Evolutionary conservation across 64 coral and sea anemone genomes (phyloP), one percentile per base, ranked within the genome.

Genomic region (Trachythela sp.): DNA sequence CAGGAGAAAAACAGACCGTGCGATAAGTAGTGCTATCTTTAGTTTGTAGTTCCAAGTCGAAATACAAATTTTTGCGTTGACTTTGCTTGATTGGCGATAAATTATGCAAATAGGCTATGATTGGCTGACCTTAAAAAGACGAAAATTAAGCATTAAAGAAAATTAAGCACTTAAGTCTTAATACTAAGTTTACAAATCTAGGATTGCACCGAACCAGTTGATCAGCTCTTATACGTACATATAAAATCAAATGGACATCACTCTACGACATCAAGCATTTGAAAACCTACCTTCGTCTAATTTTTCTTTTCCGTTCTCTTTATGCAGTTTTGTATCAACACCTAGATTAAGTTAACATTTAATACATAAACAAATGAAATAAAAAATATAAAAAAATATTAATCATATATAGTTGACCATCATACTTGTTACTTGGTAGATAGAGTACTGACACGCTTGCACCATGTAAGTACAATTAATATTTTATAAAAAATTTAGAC

Each of bases 1-100:
- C 75, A 80, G 75, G 75, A 80, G 75, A 80, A 37, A 37, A 80
- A 80, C 75, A 80, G 30, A 80, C 37, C 15, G 34, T 39, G 4
- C 75, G 30, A 35, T 37, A 37, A 1, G 75, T 80, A 1, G 75
- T 80, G 9, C 75, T 80, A 3, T 80, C 20, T 39, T 80, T 80
- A 13, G 37, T 80, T 38, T 80, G 75, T 5, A 80, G 75, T 13
- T 35, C 37, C 37, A 80, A 80, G 75, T 80, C 75, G 37, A 80
- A 80, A 39, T 80, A 80, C 9, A 37, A 37, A 39, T 80, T 80
- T 14, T 80, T 35, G 31, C 37, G 31, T 80, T 80, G 75, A 80
- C 37, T 80, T 35, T 37, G 33, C 20, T 80, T 80, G 31, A 80
- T 80, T 37, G 75, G 75, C 37, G 75, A 80, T 39, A 80, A 22